Evolutionary conservation across 1,140 invertebrate species (phyloP).

Genomic region (Drosophila baimaii): DNA sequence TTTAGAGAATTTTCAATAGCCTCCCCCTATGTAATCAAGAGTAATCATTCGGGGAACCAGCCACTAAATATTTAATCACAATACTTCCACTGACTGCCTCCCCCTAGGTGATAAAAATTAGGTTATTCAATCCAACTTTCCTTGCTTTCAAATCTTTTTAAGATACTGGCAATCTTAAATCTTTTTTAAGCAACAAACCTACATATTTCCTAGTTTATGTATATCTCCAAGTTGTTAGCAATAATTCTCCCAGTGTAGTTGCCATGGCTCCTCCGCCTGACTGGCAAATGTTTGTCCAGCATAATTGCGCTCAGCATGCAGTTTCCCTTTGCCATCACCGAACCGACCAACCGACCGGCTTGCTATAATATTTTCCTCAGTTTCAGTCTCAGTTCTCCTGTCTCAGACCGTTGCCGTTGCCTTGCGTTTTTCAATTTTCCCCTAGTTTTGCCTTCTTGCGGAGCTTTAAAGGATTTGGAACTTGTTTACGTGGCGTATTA

Average conservation of each 20-base stretch:
- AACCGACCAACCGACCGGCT: no score
- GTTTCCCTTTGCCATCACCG: constrained; percentile 56
- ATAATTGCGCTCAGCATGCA: constrained; percentile 82
- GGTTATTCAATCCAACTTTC: no score
- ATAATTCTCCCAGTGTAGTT: constrained; percentile 7
- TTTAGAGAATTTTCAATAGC: no score
- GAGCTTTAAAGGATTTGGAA: constrained; percentile 78
- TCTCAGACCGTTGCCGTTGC: constrained; percentile 20
- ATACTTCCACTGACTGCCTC: no score
- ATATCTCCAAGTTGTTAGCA: no score
- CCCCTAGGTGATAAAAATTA: no score
- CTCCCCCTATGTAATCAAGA: no score
- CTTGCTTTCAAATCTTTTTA: no score
- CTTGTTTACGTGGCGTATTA: constrained; percentile 81
- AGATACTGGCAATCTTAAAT: no score
- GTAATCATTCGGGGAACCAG: no score
- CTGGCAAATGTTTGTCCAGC: constrained; percentile 81
- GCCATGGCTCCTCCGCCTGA: constrained; percentile 28
- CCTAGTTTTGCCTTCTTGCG: constrained; percentile 33
- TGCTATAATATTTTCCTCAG: constrained; percentile 30
- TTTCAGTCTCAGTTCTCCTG: constrained; percentile 7
- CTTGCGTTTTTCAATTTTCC: constrained; percentile 53
- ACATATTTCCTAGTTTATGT: not conserved
- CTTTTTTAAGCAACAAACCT: no score
- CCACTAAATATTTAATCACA: no score